Evolutionary conservation across 2,888 invertebrate species (phyloP).

Genomic region (Ectemnius cavifrons): DNA sequence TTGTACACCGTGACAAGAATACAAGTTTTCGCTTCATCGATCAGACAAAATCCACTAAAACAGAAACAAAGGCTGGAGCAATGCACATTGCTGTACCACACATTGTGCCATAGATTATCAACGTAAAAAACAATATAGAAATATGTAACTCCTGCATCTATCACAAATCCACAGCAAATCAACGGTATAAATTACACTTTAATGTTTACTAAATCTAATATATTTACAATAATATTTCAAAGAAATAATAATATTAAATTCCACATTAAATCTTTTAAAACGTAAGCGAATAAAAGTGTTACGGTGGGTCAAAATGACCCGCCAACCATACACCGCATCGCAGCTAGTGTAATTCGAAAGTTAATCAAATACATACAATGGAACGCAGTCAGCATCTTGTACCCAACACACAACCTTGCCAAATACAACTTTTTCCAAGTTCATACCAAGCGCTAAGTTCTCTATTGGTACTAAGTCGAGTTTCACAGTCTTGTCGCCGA

Average conservation of each 20-base stretch:
- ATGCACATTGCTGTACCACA: neutral
- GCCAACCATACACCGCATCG: too few species aligned
- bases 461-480: conserved; percentile 79
- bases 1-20: conserved; percentile 90
- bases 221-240: too few species aligned
- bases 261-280: too few species aligned
- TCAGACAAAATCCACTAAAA: conserved; percentile 88
- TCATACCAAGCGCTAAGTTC: conserved; percentile 82
- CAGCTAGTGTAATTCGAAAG: neutral
- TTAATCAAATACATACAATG: conserved; percentile 83
- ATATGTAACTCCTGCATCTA: too few species aligned
- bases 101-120: neutral
- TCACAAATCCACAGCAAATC: too few species aligned
- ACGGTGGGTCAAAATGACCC: too few species aligned
- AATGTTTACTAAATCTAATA: too few species aligned
- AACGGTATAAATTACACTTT: too few species aligned
- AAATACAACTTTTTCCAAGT: conserved; percentile 84
- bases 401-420: conserved; percentile 91
- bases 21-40: conserved; percentile 86
- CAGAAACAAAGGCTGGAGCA: neutral
- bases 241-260: too few species aligned
- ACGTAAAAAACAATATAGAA: too few species aligned
- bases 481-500: conserved; percentile 78
- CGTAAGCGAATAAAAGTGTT: too few species aligned
- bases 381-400: conserved; percentile 86